These are phyloP conservation scores for Corythornis cristatus DNA, from an alignment of 2,113 vertebrate genomes.

Conservation along the genomic window DNA sequence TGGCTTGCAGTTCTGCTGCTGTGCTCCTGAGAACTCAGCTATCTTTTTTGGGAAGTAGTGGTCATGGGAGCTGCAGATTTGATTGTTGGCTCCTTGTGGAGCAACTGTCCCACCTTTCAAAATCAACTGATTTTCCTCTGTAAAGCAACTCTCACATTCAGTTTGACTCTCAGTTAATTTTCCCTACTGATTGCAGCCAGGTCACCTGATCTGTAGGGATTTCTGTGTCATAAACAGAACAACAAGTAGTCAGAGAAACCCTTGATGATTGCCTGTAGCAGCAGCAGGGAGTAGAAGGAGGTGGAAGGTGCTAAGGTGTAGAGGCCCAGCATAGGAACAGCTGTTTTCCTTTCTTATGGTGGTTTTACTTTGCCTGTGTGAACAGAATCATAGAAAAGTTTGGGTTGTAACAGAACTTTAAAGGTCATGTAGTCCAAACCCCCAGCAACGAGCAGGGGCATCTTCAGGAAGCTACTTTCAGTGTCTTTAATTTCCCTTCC, in stretches of 20 bases:
- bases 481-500: neutral
- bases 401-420: too few species aligned
- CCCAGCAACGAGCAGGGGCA: too few species aligned
- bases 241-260: neutral
- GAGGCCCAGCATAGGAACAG: neutral
- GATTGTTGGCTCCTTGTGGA: neutral
- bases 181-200: neutral
- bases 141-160: neutral
- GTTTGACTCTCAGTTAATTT: neutral
- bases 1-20: neutral
- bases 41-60: fast-evolving
- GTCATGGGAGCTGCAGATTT: neutral
- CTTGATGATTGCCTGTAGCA: fast-evolving
- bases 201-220: neutral
- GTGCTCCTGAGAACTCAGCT: neutral
- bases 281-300: neutral
- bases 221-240: neutral
- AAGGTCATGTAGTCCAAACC: too few species aligned
- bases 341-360: neutral
- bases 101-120: neutral
- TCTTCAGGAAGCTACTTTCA: neutral
- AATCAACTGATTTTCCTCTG: neutral
- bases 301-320: neutral
- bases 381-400: too few species aligned
- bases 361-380: neutral